A percentile compares a stretch with the other conserved stretches of the same genome.
Conservation (phyloP, 2,888 invertebrate genomes). For the Aleiodes alternator region DNA sequence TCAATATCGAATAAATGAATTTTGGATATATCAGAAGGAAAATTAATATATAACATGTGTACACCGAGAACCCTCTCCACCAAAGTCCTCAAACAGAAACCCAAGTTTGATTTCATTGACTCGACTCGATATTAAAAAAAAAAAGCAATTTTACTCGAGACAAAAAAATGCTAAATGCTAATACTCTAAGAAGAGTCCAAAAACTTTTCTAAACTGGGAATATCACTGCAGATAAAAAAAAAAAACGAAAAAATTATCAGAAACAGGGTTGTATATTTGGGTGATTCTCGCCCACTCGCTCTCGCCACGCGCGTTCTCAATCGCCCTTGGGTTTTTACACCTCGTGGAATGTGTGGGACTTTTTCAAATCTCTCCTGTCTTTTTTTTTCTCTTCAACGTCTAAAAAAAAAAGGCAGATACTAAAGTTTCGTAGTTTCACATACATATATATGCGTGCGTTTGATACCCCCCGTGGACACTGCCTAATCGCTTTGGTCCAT, state of each 20-base stretch:
- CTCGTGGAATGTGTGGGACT: slow-evolving; percentile 46
- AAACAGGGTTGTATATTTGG: slow-evolving; percentile 45
- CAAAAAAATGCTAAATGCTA: too few species aligned
- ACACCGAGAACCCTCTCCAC: too few species aligned
- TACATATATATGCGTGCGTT: slow-evolving; percentile 60
- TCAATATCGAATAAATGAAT: too few species aligned
- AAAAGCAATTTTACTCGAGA: too few species aligned
- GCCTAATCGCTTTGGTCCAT: slow-evolving; percentile 56
- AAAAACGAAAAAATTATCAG: background rate
- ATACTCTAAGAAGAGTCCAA: too few species aligned
- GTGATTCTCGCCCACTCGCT: slow-evolving; percentile 71
- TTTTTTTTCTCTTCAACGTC: slow-evolving; percentile 4
- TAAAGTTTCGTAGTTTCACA: slow-evolving; percentile 54
- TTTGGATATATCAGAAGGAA: too few species aligned
- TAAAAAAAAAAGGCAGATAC: slow-evolving; percentile 62
- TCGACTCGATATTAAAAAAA: too few species aligned
- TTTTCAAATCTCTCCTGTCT: slow-evolving; percentile 12
- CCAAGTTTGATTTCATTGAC: too few species aligned
- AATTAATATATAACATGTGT: too few species aligned
- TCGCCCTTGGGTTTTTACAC: slow-evolving; percentile 66
- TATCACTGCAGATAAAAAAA: background rate
- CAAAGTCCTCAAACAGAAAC: too few species aligned
- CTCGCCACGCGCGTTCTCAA: slow-evolving; percentile 52
- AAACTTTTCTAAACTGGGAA: too few species aligned
- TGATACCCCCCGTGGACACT: slow-evolving; percentile 62